Percentiles rank a stretch among this genome's conserved stretches.
phyloP scores from a whole-genome alignment of 64 coral and sea anemone species.

The Montipora cactus region DNA sequence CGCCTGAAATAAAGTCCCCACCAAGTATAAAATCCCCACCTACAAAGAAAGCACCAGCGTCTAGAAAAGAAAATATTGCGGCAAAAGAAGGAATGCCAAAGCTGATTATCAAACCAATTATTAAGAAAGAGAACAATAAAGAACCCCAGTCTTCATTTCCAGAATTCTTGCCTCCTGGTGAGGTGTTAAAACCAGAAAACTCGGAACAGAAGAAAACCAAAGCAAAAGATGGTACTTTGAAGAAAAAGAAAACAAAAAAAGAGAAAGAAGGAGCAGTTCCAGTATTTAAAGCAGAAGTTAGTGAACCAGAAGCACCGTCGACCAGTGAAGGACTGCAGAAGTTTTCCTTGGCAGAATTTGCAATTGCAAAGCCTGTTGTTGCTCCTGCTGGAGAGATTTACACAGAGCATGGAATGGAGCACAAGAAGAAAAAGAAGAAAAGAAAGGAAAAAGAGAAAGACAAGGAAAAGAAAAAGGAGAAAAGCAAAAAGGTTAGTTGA shows the following conservation, averaged over 20 bases:
- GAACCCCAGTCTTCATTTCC: constrained; percentile 72
- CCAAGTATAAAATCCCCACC: constrained; percentile 54
- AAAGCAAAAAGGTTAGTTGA: constrained; percentile 61
- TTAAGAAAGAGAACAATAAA: constrained; percentile 61
- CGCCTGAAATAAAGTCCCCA: constrained; percentile 52
- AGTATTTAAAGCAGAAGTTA: neutral
- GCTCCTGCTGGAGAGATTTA: neutral
- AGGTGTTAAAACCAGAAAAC: constrained; percentile 5
- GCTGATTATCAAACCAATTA: constrained; percentile 84
- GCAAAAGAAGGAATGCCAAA: constrained; percentile 77
- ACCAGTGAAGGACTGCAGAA: constrained; percentile 26
- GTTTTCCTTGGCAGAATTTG: constrained; percentile 40
- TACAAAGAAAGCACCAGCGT: constrained; percentile 7
- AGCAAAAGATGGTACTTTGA: neutral
- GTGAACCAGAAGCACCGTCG: neutral
- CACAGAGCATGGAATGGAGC: constrained; percentile 45
- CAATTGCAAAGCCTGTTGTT: neutral
- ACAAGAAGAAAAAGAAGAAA: constrained; percentile 93
- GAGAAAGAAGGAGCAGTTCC: constrained; percentile 26
- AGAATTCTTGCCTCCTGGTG: constrained; percentile 45
- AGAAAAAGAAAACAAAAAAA: neutral
- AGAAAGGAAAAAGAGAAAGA: constrained; percentile 90
- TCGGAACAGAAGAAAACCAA: constrained; percentile 16
- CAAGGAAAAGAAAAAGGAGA: constrained; percentile 77
- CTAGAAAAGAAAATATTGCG: constrained; percentile 6